Evolutionary conservation across 2,113 vertebrate genomes (phyloP).

Genomic region (Telmatochromis brichardi): DNA sequence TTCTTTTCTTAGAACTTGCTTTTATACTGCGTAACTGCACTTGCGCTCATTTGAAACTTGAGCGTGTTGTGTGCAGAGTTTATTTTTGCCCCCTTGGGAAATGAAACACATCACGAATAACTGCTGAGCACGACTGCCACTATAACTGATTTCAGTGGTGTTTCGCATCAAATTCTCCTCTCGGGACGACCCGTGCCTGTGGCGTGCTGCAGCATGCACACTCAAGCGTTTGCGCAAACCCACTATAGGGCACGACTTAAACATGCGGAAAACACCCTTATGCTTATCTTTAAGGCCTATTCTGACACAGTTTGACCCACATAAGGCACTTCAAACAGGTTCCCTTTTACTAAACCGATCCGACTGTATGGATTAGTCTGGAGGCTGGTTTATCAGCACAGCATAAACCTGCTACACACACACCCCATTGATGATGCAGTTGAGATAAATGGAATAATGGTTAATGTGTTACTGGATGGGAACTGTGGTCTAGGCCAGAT

Average conservation of each 20-base stretch:
- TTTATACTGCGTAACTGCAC: background rate
- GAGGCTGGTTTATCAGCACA: background rate
- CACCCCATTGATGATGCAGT: background rate
- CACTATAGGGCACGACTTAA: background rate
- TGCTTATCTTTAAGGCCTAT: background rate
- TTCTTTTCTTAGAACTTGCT: background rate
- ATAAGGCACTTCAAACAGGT: background rate
- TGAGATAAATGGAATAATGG: conserved; percentile 15
- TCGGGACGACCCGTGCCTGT: conserved; percentile 1
- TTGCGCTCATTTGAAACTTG: background rate
- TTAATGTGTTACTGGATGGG: conserved; percentile 35
- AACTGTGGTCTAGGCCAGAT: background rate
- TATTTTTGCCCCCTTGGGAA: background rate
- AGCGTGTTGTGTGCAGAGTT: background rate
- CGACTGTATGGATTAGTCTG: background rate
- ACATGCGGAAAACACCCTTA: conserved; percentile 14
- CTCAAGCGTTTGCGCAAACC: conserved; percentile 4
- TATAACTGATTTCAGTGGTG: background rate
- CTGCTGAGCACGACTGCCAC: background rate
- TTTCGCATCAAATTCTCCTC: background rate
- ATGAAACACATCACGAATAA: background rate
- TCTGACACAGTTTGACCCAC: conserved; percentile 1
- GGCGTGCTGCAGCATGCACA: conserved; percentile 49
- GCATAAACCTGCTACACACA: background rate
- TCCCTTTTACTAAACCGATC: background rate